Conservation (phyloP, 2,888 invertebrate genomes). For the Nebria salina region DNA sequence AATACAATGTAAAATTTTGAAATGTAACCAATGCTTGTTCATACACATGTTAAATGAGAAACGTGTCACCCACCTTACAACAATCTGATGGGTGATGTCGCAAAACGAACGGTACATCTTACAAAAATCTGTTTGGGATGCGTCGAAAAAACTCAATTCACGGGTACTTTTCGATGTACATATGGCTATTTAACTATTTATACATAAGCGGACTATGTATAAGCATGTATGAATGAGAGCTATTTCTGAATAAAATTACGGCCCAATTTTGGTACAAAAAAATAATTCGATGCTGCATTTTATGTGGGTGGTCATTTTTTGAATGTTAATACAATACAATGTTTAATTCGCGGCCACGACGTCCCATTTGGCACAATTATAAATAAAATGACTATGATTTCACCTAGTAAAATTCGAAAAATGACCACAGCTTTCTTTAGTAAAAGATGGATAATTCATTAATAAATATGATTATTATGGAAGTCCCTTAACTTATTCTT, state of each 20-base stretch:
- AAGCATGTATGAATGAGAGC: slow-evolving; percentile 5
- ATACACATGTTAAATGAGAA: slow-evolving; percentile 5
- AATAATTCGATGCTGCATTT: slow-evolving; percentile 14
- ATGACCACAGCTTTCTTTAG: not conserved
- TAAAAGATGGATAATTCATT: slow-evolving; percentile 14
- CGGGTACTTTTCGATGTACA: slow-evolving; percentile 58
- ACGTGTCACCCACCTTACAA: not conserved
- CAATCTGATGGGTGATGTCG: not conserved
- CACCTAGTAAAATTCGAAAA: slow-evolving; percentile 2
- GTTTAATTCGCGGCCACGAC: not conserved
- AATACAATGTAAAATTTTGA: slow-evolving; percentile 61
- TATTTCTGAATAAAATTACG: slow-evolving; percentile 28
- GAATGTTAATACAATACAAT: not conserved
- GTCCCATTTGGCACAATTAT: slow-evolving; percentile 1
- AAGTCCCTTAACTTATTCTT: slow-evolving; percentile 54
- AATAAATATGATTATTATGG: slow-evolving; percentile 53
- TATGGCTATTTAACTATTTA: slow-evolving; percentile 54
- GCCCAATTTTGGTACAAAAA: slow-evolving; percentile 37
- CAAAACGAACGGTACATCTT: not conserved
- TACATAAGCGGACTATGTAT: slow-evolving; percentile 46
- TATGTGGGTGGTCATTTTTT: not conserved
- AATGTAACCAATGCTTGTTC: slow-evolving; percentile 50
- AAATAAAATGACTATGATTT: slow-evolving; percentile 9
- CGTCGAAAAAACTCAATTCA: slow-evolving; percentile 31
- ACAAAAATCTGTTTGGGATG: not conserved